Conservation (phyloP, 1,140 invertebrate genomes). For the Camponotus pennsylvanicus region DNA sequence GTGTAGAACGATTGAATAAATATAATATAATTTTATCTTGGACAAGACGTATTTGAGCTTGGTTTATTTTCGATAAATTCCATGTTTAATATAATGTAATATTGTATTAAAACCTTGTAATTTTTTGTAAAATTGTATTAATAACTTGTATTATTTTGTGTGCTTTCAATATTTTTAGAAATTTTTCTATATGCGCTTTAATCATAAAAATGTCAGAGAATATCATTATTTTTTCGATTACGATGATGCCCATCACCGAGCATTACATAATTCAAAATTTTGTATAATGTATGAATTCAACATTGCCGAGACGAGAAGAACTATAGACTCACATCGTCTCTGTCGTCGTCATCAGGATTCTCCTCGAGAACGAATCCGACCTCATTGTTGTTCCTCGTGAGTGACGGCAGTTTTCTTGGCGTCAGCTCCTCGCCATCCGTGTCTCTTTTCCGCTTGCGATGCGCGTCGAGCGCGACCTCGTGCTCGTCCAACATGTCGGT, state of each 20-base stretch:
- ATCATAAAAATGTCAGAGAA: neutral
- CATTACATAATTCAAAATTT: neutral
- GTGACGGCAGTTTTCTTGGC: constrained; percentile 84
- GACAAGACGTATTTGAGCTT: neutral
- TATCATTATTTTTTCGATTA: neutral
- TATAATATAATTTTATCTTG: neutral
- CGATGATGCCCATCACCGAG: neutral
- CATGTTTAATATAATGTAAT: neutral
- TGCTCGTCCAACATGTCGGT: constrained; percentile 84
- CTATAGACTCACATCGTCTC: constrained; percentile 85
- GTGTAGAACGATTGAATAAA: neutral
- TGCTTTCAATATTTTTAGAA: neutral
- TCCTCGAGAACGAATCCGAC: constrained; percentile 88
- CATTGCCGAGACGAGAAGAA: neutral
- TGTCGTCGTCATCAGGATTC: constrained; percentile 84
- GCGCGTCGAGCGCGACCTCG: constrained; percentile 73
- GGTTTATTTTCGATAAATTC: neutral
- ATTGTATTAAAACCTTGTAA: neutral
- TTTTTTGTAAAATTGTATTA: no score
- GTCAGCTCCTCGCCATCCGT: constrained; percentile 83
- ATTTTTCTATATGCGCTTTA: neutral
- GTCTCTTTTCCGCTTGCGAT: constrained; percentile 80
- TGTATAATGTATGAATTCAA: neutral
- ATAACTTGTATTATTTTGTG: neutral
- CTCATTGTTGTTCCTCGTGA: constrained; percentile 87